Base-by-base conservation (phyloP, 2,888 invertebrate genomes). In the Mythimna vitellina region DNA sequence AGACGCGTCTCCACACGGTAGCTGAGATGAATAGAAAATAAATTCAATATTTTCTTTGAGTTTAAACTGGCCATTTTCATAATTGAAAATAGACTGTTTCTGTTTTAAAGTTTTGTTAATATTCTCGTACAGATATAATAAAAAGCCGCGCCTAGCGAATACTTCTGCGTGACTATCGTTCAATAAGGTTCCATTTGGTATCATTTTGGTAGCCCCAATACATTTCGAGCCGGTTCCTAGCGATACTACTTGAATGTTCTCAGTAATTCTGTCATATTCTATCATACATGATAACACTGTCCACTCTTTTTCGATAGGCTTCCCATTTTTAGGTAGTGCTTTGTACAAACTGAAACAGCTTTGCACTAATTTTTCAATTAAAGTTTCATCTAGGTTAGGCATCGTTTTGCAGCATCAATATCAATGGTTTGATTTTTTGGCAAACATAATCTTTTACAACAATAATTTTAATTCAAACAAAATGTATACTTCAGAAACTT, bases 91-190 rank as follows among this genome's bases (percentile, higher is more conserved):
- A 32, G 95, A 94, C 22, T 83, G 54, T 73, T 91, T 85, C 25
- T 87, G 89, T 12, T 91, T 87, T 62, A 95, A 74, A 60, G 92
- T 86, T 73, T 92, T 90, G 12, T 94, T 89, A 29, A 98, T 93
- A 88, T 98, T 97, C 68, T 97, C 92, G 85, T 98, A 97, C 4
- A 98, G 89, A 90, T 98, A 99, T 75, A 98, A 94, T 32, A 99
- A 85, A 88, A 99, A 98, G 0, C 97, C 98, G 85, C 99, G 96
- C 84, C 99, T 96, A 9, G 98, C 98, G 65, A 99, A 94, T 35
- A 99, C 97, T 96, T 99, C 99, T 1, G 99, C 99, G 94, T 99
- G 99, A 54, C 98, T 98, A 92, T 99, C 99, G 90, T 98, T 98
- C 20, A 99, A 88, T 76, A 98, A 96, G 85, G 97, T 97, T 2